Conservation (phyloP, 2,888 invertebrate genomes). For the Macrosoma leucophasiata region DNA sequence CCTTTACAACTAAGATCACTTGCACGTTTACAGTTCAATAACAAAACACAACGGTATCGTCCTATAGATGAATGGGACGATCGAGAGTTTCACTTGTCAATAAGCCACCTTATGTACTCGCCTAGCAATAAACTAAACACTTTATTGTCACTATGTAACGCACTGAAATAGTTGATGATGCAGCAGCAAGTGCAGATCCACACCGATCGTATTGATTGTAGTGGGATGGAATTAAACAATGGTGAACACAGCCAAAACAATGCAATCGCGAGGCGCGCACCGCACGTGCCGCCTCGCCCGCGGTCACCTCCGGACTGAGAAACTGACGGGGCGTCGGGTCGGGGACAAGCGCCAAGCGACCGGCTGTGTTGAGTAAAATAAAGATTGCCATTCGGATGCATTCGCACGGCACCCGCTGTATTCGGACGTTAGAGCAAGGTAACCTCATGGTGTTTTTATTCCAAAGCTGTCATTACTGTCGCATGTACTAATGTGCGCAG, state of each 20-base stretch:
- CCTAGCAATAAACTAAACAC: conserved; percentile 35
- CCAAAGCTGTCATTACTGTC: too few species aligned
- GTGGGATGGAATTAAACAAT: conserved; percentile 62
- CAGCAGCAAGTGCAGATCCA: conserved; percentile 39
- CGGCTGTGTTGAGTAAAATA: conserved; percentile 33
- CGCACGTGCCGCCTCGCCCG: conserved; percentile 72
- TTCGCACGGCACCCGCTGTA: conserved; percentile 53
- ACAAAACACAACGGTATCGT: conserved; percentile 52
- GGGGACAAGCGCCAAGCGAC: conserved; percentile 22
- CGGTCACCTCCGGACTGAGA: conserved; percentile 66
- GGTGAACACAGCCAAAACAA: conserved; percentile 61
- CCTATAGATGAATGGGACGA: conserved; percentile 50
- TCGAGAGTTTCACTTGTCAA: conserved; percentile 70
- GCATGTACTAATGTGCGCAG: too few species aligned
- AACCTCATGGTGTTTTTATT: conserved; percentile 47
- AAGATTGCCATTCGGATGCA: conserved; percentile 61
- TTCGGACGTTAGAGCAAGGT: conserved; percentile 39
- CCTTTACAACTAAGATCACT: conserved; percentile 54
- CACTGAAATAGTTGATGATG: too few species aligned
- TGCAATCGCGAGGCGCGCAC: conserved; percentile 69
- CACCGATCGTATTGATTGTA: conserved; percentile 65
- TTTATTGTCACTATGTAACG: conserved; percentile 39
- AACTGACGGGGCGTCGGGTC: conserved; percentile 21
- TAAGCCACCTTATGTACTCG: conserved; percentile 49
- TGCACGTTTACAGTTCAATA: conserved; percentile 52